These are phyloP conservation scores for Leptinotarsa rubiginosa DNA, from an alignment of 2,888 invertebrate species.

Conservation along the genomic window DNA sequence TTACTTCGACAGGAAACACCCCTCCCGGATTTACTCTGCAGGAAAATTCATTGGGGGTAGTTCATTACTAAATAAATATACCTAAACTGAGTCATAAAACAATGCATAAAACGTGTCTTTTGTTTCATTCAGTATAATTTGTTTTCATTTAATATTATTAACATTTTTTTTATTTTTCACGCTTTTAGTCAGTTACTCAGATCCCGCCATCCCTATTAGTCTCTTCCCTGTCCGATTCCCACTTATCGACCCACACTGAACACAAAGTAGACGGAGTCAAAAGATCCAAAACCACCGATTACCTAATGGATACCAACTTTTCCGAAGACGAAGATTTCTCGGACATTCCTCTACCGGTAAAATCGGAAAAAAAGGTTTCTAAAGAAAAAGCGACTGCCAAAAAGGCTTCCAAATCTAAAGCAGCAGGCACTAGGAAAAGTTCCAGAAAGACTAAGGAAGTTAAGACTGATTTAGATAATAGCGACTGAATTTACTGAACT, in stretches of 20 bases:
- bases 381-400: slow-evolving; percentile 51
- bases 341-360: slow-evolving; percentile 40
- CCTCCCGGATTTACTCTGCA: too few relatives aligned
- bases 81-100: background rate
- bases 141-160: slow-evolving; percentile 60
- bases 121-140: slow-evolving; percentile 32
- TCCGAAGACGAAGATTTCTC: slow-evolving; percentile 55
- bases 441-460: slow-evolving; percentile 50
- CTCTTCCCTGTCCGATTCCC: slow-evolving; percentile 50
- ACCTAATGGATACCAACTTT: slow-evolving; percentile 30
- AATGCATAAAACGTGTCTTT: slow-evolving; percentile 12
- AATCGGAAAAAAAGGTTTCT: slow-evolving; percentile 23
- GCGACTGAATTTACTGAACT: slow-evolving; percentile 48
- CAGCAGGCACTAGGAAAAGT: slow-evolving; percentile 54
- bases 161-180: slow-evolving; percentile 64
- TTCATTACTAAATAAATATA: background rate
- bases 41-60: too few relatives aligned
- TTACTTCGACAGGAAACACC: too few relatives aligned
- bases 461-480: slow-evolving; percentile 54
- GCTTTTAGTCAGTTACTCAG: slow-evolving; percentile 52
- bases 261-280: slow-evolving; percentile 50
- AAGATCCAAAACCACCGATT: slow-evolving; percentile 44
- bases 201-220: slow-evolving; percentile 63
- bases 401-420: slow-evolving; percentile 44
- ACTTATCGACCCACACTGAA: slow-evolving; percentile 33